These are phyloP conservation scores for Daptonema setosum DNA, from an alignment of 2,888 invertebrate species.

Conservation along the genomic window DNA sequence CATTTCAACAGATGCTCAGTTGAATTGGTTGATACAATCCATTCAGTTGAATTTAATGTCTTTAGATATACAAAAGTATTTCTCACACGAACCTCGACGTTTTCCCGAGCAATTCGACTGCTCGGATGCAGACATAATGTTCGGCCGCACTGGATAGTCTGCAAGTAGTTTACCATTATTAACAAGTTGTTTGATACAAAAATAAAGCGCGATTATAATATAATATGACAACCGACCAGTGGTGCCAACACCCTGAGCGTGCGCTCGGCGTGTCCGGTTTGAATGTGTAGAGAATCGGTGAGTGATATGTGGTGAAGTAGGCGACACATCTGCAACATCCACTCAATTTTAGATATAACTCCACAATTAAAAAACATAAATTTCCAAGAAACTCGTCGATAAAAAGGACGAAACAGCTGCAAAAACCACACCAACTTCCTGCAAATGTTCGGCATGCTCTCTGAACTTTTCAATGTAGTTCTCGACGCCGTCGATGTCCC, in stretches of 20 bases:
- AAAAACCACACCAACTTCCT: constrained; percentile 49
- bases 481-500: constrained; percentile 69
- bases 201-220: too few relatives aligned
- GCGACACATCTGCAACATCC: constrained; percentile 61
- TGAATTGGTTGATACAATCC: too few relatives aligned
- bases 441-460: constrained; percentile 90
- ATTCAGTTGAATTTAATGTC: too few relatives aligned
- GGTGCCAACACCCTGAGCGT: constrained; percentile 83
- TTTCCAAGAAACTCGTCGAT: too few relatives aligned
- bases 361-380: too few relatives aligned
- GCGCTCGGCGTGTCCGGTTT: constrained; percentile 83
- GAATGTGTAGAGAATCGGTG: constrained; percentile 77
- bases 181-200: too few relatives aligned
- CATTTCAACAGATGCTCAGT: too few relatives aligned
- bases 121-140: constrained; percentile 71
- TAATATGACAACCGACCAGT: constrained; percentile 40
- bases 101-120: constrained; percentile 85
- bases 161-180: constrained; percentile 10
- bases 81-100: constrained; percentile 61
- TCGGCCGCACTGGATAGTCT: constrained; percentile 69
- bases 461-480: constrained; percentile 80
- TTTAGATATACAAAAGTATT: too few relatives aligned
- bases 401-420: too few relatives aligned
- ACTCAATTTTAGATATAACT: neutral
- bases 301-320: constrained; percentile 79